Evolutionary conservation across 2,888 invertebrate genomes (phyloP).

Genomic region (Meghimatium bilineatum): DNA sequence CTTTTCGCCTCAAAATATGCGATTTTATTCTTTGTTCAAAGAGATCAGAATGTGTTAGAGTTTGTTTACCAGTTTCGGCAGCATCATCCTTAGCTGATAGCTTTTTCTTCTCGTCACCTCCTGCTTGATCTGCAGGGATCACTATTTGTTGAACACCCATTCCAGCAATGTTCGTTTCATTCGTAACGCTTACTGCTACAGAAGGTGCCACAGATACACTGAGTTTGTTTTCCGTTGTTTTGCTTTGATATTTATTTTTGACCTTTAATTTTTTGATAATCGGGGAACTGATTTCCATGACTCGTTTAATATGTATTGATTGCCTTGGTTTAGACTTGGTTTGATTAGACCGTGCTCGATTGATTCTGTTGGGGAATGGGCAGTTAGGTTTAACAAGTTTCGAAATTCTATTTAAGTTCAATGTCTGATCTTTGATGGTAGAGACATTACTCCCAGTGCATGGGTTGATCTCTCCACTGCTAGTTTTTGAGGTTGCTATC

Average conservation of each 20-base stretch:
- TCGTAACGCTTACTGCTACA: not conserved
- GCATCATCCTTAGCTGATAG: not conserved
- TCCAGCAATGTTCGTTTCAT: not conserved
- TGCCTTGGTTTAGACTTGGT: not conserved
- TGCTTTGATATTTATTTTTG: not conserved
- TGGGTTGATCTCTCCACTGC: not conserved
- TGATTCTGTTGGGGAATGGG: not conserved
- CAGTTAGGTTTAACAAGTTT: not conserved
- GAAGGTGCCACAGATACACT: not conserved
- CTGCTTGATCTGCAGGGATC: not conserved
- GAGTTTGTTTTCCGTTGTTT: not conserved
- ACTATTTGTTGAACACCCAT: not conserved
- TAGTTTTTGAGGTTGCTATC: not conserved
- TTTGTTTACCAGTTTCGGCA: not conserved
- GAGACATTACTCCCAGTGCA: not conserved
- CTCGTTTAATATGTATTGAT: not conserved
- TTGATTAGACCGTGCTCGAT: not conserved
- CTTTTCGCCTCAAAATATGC: not conserved
- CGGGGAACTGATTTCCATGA: not conserved
- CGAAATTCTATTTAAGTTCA: not conserved
- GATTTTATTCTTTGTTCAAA: not conserved
- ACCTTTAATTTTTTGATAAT: not conserved
- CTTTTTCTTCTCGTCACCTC: not conserved
- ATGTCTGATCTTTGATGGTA: not conserved
- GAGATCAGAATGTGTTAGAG: slow-evolving; percentile 1